Conservation (phyloP, 2,888 invertebrate species). For the Agriopis aurantiaria region DNA sequence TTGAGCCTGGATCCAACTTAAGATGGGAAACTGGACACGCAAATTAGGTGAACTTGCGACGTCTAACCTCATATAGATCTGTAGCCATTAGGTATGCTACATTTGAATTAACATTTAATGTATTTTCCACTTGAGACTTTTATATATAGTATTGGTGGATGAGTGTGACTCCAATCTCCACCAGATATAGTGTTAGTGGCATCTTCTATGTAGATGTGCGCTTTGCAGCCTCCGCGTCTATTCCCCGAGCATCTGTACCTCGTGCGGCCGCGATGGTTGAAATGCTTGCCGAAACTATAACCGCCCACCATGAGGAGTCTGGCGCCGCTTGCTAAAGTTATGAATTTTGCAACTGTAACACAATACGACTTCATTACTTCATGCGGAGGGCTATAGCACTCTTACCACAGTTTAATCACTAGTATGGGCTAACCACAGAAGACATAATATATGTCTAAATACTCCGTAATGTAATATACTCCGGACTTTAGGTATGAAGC, state of each 20-base stretch:
- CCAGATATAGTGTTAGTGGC: neutral
- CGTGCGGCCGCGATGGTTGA: neutral
- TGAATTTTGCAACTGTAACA: conserved; percentile 24
- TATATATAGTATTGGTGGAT: conserved; percentile 5
- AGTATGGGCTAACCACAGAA: too few species aligned
- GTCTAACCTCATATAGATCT: too few species aligned
- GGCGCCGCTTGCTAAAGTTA: conserved; percentile 26
- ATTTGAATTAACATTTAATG: neutral
- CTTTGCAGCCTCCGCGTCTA: conserved; percentile 19
- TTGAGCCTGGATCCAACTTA: too few species aligned
- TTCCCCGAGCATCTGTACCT: conserved; percentile 26
- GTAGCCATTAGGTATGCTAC: too few species aligned
- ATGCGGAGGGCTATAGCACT: too few species aligned
- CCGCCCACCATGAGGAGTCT: conserved; percentile 46
- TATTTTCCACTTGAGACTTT: neutral
- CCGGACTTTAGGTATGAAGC: too few species aligned
- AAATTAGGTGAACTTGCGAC: too few species aligned
- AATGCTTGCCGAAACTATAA: conserved; percentile 45
- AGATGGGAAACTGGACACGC: too few species aligned
- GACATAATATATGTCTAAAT: too few species aligned
- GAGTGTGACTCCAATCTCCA: conserved; percentile 3
- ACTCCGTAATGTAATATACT: too few species aligned
- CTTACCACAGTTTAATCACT: too few species aligned
- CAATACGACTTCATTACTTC: neutral
- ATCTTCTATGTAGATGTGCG: conserved; percentile 12